Base-by-base conservation (phyloP, 1,140 invertebrate genomes). In the Monomorium pharaonis region DNA sequence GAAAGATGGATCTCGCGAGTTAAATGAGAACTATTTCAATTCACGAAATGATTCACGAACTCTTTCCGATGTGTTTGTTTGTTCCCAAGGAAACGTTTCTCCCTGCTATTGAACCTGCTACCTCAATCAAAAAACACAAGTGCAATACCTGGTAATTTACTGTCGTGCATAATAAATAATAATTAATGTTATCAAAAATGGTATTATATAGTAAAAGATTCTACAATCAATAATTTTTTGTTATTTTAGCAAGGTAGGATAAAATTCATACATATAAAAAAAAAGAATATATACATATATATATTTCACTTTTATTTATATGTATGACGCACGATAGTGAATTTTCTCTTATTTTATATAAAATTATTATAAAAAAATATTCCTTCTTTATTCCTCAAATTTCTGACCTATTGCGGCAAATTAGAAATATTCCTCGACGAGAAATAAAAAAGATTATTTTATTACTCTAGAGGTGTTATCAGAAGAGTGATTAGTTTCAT, bases 1-100 rank as follows among this genome's bases (percentile, higher is more conserved):
- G 14, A 42, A 42, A 24, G 3, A 42, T 65, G 4, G 10, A 27
- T 9, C 12, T 4, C 12, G 10, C 49, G 44, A 24, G 21, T 81
- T 56, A 44, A 33, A 30, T 21, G 21, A 76, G 33, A 27, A 4
- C 12, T 54, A 27, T 69, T 80, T 69, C 10, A 14, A 6, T 18
- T 49, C 14, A 30, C 27, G 12, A 42, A 24, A 70, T 51, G 6
- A 18, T 72, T 30, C 24, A 7, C 37, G 51, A 47, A 47, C 16
- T 51, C 30, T 42, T 72, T 16, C 16, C 18, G 44, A 44, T 49
- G 3, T 42, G 65, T 81, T 81, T 69, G 10, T 33, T 42, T 10
- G 78, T 81, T 58, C 7, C 78, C 51, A 81, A 72, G 78, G 78
- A 72, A 81, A 81, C 77, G 47, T 21, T 56, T 81, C 37, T 18